These are phyloP conservation scores for Magallana gigas DNA, from an alignment of 1,140 invertebrate genomes.

Conservation along the genomic window DNA sequence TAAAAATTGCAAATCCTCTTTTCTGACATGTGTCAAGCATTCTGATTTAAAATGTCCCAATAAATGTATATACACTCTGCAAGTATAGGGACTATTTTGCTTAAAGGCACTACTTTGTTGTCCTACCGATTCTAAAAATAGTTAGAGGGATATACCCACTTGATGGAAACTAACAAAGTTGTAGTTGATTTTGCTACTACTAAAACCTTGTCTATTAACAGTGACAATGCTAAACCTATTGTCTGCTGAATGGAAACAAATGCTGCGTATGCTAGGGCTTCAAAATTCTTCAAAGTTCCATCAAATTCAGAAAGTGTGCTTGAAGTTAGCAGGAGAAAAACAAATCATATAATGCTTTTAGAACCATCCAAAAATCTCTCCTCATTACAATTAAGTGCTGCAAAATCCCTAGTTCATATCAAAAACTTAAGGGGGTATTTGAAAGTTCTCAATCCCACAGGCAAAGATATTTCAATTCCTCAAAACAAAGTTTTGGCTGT, in stretches of 20 bases:
- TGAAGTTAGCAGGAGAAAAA: conserved; percentile 25
- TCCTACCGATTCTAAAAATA: no score
- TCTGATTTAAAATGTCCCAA: no score
- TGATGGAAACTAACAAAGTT: conserved; percentile 47
- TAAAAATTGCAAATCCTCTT: no score
- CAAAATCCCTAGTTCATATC: conserved; percentile 47
- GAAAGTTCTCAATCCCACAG: conserved; percentile 52
- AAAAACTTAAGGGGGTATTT: conserved; percentile 35
- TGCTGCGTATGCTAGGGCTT: conserved; percentile 49
- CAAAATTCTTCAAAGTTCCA: conserved; percentile 27
- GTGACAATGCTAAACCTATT: neutral
- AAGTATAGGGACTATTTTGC: no score
- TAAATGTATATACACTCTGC: no score
- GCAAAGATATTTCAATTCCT: conserved; percentile 37
- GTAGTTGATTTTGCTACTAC: conserved; percentile 39
- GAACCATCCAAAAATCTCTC: conserved; percentile 46
- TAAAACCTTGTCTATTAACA: conserved; percentile 38
- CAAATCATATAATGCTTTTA: conserved; percentile 46
- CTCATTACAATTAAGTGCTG: conserved; percentile 31
- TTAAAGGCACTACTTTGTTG: no score
- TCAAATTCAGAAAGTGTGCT: conserved; percentile 45
- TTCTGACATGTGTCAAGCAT: no score
- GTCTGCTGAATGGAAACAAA: conserved; percentile 30
- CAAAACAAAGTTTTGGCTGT: conserved; percentile 38
- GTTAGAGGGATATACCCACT: no score